These are phyloP conservation scores for Phoebastria nigripes DNA, from an alignment of 2,797 vertebrate genomes.

Conservation along the genomic window DNA sequence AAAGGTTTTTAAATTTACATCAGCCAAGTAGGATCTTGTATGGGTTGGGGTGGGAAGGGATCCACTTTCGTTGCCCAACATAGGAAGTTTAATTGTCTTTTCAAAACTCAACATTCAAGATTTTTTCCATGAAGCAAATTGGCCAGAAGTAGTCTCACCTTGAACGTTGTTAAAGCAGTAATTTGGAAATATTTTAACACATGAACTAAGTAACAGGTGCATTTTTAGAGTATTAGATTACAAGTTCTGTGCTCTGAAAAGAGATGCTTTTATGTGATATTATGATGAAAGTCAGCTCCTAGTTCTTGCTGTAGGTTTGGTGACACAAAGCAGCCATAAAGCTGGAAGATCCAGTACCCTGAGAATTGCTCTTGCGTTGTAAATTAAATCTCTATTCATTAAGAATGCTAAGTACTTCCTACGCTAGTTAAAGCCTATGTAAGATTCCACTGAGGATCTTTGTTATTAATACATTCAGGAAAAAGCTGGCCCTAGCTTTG, in stretches of 20 bases:
- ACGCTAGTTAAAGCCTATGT: not conserved
- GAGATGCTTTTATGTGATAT: not conserved
- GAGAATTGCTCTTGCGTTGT: slow-evolving; percentile 25
- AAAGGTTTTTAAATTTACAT: not conserved
- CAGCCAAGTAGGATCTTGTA: not conserved
- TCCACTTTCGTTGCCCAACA: not conserved
- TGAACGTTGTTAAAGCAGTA: not conserved
- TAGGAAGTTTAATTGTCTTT: not conserved
- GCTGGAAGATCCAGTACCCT: slow-evolving; percentile 21
- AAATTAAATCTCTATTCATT: slow-evolving; percentile 56
- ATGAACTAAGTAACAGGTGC: not conserved
- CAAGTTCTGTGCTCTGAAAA: not conserved
- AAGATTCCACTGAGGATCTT: slow-evolving; percentile 11
- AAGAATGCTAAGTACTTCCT: slow-evolving; percentile 43
- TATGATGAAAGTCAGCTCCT: not conserved
- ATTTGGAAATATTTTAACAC: not conserved
- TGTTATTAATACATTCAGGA: not conserved
- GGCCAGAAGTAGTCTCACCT: not conserved
- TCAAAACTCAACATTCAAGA: not conserved
- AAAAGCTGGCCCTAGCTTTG: not conserved
- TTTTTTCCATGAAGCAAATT: not conserved
- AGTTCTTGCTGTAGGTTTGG: not conserved
- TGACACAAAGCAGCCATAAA: slow-evolving; percentile 35
- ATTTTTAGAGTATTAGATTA: not conserved
- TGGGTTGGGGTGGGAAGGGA: not conserved